A percentile compares a stretch with the other conserved stretches of the same genome.
These are phyloP conservation scores for Machaerirhynchus nigripectus DNA, from an alignment of 2,113 vertebrate genomes.

Conservation along the genomic window DNA sequence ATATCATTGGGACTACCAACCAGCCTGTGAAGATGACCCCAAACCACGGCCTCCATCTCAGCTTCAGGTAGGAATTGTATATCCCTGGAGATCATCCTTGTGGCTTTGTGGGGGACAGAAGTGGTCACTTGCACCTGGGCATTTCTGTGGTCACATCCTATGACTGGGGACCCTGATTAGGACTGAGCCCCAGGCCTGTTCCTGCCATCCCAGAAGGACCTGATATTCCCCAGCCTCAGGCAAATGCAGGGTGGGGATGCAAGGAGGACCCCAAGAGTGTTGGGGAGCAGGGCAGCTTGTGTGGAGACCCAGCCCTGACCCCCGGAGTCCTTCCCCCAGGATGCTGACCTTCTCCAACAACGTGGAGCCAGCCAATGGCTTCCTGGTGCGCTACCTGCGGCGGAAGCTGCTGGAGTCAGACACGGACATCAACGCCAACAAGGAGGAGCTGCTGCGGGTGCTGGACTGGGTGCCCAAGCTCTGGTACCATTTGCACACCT, in stretches of 20 bases:
- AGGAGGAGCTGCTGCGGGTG: slow-evolving; percentile 83
- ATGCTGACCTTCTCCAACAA: slow-evolving; percentile 98
- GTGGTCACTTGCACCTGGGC: neutral
- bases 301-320: neutral
- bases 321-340: slow-evolving; percentile 51
- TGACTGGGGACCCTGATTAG: neutral
- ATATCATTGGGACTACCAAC: slow-evolving; percentile 94
- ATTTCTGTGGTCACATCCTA: neutral
- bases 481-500: slow-evolving; percentile 96
- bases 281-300: neutral
- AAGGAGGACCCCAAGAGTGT: neutral
- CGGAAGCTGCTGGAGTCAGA: slow-evolving; percentile 90
- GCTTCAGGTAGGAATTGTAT: slow-evolving; percentile 82
- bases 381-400: slow-evolving; percentile 90
- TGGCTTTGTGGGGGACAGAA: neutral
- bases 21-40: slow-evolving; percentile 93
- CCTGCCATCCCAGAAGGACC: neutral
- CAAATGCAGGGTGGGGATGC: neutral
- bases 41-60: slow-evolving; percentile 92
- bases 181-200: neutral
- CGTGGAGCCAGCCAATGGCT: slow-evolving; percentile 93
- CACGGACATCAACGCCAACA: slow-evolving; percentile 74
- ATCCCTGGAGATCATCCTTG: neutral
- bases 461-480: slow-evolving; percentile 96
- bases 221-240: neutral